These are phyloP conservation scores for Tethya wilhelma DNA, from an alignment of 37 sponge, comb jelly and placozoan genomes.

Conservation along the genomic window DNA sequence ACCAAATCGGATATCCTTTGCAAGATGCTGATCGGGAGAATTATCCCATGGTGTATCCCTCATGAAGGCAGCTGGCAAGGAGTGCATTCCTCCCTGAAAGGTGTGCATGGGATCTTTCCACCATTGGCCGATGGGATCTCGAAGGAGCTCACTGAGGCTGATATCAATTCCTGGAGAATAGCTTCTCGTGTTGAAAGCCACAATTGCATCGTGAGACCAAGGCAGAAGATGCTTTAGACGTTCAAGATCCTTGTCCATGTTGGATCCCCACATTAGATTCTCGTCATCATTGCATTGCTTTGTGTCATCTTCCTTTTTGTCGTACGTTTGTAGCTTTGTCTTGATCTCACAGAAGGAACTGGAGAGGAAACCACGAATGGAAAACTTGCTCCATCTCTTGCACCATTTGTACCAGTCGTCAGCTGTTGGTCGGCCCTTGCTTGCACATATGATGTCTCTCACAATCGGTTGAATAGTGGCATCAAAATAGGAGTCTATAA, in stretches of 20 bases:
- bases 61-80: conserved; percentile 47
- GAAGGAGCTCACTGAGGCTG: conserved; percentile 37
- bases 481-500: background rate
- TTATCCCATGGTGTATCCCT: background rate
- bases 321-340: too few relatives aligned
- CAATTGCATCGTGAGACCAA: conserved; percentile 66
- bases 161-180: conserved; percentile 42
- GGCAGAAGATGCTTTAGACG: conserved; percentile 42
- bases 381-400: background rate
- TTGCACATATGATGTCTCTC: background rate
- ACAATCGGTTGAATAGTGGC: background rate
- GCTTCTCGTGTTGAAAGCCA: conserved; percentile 25
- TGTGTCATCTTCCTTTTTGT: too few relatives aligned
- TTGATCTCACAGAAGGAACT: background rate
- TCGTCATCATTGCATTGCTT: too few relatives aligned
- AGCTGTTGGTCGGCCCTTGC: background rate
- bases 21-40: background rate
- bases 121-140: conserved; percentile 51
- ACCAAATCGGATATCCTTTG: conserved; percentile 9
- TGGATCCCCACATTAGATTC: too few relatives aligned
- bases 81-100: conserved; percentile 41
- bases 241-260: conserved; percentile 16
- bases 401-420: background rate
- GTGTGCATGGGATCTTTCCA: conserved; percentile 59
- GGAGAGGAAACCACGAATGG: background rate